Conservation (phyloP, 2,113 vertebrate species). For the Ceuthmochares aereus region DNA sequence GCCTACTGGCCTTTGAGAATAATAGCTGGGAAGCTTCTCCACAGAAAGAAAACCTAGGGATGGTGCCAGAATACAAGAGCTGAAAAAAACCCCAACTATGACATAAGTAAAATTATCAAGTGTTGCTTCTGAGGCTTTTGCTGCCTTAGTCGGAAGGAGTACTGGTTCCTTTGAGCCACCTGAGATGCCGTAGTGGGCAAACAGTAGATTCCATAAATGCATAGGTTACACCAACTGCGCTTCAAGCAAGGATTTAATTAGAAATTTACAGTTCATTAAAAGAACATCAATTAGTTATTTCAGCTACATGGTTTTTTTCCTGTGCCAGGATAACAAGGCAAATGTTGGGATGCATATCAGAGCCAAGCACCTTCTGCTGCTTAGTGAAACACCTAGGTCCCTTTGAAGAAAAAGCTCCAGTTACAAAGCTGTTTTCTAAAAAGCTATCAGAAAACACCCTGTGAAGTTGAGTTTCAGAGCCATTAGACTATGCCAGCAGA, state of each 20-base stretch:
- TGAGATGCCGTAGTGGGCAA: neutral
- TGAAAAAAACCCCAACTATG: neutral
- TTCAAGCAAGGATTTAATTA: slow-evolving; percentile 47
- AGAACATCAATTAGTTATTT: slow-evolving; percentile 31
- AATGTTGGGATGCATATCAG: neutral
- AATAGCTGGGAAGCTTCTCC: neutral
- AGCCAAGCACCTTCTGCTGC: neutral
- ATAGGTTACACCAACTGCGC: neutral
- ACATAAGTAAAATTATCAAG: neutral
- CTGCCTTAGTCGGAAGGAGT: neutral
- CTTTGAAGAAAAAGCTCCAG: neutral
- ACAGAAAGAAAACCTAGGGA: neutral
- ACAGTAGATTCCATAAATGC: neutral
- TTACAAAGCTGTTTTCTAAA: neutral
- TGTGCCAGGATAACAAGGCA: neutral
- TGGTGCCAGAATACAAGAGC: neutral
- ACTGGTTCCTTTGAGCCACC: neutral
- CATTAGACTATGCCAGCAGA: neutral
- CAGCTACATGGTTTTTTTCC: neutral
- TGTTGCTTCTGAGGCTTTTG: neutral
- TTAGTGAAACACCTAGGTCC: neutral
- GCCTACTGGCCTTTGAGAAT: neutral
- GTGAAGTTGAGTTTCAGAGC: neutral
- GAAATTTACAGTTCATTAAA: slow-evolving; percentile 44
- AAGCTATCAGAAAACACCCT: neutral